Evolutionary conservation across 2,888 invertebrate genomes (phyloP).

Genomic region (Lasiommata megera): DNA sequence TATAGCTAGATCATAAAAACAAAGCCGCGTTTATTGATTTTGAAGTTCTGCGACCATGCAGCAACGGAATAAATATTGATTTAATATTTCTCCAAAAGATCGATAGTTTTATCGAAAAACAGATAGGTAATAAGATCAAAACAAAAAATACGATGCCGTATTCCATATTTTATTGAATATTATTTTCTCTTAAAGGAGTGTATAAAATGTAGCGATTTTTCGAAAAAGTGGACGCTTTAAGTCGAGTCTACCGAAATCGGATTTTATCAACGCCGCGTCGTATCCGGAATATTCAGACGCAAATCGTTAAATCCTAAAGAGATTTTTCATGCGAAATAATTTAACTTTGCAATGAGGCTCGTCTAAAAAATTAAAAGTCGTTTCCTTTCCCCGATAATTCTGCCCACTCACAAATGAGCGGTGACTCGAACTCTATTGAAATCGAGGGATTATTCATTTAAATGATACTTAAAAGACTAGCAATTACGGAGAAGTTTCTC

Average conservation of each 20-base stretch:
- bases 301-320: slow-evolving; percentile 63
- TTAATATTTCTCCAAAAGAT: no score
- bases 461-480: slow-evolving; percentile 70
- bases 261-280: slow-evolving; percentile 47
- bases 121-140: no score
- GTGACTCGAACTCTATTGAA: slow-evolving; percentile 59
- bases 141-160: no score
- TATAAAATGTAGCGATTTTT: neutral
- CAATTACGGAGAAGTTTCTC: slow-evolving; percentile 62
- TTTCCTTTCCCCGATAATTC: slow-evolving; percentile 53
- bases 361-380: slow-evolving; percentile 59
- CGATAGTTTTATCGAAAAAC: no score
- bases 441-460: slow-evolving; percentile 65
- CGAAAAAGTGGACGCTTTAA: slow-evolving; percentile 38
- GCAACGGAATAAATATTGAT: no score
- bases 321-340: slow-evolving; percentile 68
- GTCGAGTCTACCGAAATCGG: slow-evolving; percentile 43
- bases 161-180: no score
- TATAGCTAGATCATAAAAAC: no score
- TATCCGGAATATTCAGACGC: slow-evolving; percentile 51
- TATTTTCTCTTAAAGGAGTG: no score
- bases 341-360: slow-evolving; percentile 60
- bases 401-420: slow-evolving; percentile 48
- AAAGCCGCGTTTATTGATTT: no score
- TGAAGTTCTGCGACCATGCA: no score